phyloP scores from a whole-genome alignment of 2,797 vertebrate species.

The Megaceryle alcyon region DNA sequence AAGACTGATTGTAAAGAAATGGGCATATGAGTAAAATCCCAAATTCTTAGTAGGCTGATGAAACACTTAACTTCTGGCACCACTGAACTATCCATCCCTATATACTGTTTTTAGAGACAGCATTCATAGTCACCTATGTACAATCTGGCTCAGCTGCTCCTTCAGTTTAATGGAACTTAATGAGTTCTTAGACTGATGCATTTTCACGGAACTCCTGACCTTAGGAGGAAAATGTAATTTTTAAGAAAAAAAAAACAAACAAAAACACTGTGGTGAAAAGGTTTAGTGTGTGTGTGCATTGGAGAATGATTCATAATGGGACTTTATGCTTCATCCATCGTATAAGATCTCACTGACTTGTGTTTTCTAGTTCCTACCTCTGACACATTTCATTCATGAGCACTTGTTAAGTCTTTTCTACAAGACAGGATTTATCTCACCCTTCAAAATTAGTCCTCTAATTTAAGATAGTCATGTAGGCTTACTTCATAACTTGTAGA shows the following conservation, averaged over 20 bases:
- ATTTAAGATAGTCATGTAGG: background rate
- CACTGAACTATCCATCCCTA: background rate
- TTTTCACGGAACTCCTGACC: background rate
- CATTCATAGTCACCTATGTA: background rate
- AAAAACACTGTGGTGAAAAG: background rate
- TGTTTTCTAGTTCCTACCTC: background rate
- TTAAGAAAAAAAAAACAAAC: fast-evolving
- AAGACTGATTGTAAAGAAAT: background rate
- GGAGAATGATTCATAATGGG: background rate
- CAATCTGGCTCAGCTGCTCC: background rate
- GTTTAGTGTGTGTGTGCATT: background rate
- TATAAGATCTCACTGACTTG: background rate
- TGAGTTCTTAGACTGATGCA: background rate
- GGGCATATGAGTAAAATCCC: background rate
- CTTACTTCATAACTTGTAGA: background rate
- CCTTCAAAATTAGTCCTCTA: background rate
- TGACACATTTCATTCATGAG: background rate
- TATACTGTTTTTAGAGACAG: background rate
- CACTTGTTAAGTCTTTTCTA: background rate
- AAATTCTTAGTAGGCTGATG: background rate
- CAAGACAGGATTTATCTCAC: background rate
- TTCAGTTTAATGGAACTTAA: background rate
- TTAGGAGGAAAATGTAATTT: background rate
- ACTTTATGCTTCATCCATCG: background rate
- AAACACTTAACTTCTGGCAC: background rate